A percentile compares a stretch with the other conserved stretches of the same genome.
These are phyloP conservation scores for Oxystoma pomonae DNA, from an alignment of 2,888 invertebrate species.

Conservation along the genomic window DNA sequence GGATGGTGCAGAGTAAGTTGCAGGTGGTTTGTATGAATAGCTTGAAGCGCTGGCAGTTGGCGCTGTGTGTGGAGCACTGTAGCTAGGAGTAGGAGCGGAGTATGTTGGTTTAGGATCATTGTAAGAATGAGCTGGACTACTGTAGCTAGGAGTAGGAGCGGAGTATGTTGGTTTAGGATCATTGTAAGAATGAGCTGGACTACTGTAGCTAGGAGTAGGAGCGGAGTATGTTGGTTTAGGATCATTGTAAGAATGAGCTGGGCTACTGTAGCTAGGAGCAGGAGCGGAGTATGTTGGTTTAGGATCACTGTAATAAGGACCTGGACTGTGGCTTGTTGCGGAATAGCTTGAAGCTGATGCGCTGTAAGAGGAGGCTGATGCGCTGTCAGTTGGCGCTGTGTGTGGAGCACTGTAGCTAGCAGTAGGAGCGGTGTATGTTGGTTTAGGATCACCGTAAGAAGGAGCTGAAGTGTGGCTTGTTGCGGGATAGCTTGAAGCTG, in stretches of 20 bases:
- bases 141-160: slow-evolving; percentile 23
- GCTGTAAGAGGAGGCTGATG: slow-evolving; percentile 24
- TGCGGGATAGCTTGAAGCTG: slow-evolving; percentile 20
- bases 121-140: slow-evolving; percentile 21
- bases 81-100: slow-evolving; percentile 15
- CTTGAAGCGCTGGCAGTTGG: slow-evolving; percentile 9
- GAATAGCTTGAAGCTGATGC: slow-evolving; percentile 25
- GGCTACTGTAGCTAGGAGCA: slow-evolving; percentile 19
- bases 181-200: slow-evolving; percentile 18
- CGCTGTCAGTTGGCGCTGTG: slow-evolving; percentile 21
- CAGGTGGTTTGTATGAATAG: slow-evolving; percentile 21
- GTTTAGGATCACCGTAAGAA: slow-evolving; percentile 25
- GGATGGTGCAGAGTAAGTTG: slow-evolving; percentile 10
- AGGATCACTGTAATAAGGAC: slow-evolving; percentile 20
- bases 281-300: slow-evolving; percentile 24
- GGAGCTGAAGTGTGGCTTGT: slow-evolving; percentile 23
- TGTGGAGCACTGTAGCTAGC: slow-evolving; percentile 16
- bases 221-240: slow-evolving; percentile 25
- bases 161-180: slow-evolving; percentile 23
- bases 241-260: slow-evolving; percentile 22
- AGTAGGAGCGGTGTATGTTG: slow-evolving; percentile 14
- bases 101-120: slow-evolving; percentile 25
- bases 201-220: slow-evolving; percentile 21
- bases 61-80: slow-evolving; percentile 13
- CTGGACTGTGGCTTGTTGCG: slow-evolving; percentile 19